Percentiles rank a stretch among this genome's conserved stretches.
phyloP scores from a whole-genome alignment of 1,140 invertebrate species.

The Tetramorium parvispinum region DNA sequence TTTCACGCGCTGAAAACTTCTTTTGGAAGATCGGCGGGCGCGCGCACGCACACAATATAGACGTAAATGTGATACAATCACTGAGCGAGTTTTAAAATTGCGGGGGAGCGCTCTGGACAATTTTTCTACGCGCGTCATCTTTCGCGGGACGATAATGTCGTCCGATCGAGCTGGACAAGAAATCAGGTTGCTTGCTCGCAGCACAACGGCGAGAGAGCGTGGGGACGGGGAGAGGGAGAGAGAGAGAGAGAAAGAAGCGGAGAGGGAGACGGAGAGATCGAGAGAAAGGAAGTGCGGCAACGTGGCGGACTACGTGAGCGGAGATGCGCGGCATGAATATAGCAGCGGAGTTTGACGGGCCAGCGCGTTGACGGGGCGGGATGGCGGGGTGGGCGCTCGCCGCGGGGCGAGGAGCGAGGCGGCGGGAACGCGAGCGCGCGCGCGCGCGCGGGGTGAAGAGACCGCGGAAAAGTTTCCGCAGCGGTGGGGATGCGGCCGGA shows the following conservation, averaged over 20 bases:
- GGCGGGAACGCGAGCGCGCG: neutral
- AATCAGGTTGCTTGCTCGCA: slow-evolving; percentile 43
- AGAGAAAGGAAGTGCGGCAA: slow-evolving; percentile 68
- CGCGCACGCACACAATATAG: too few relatives aligned
- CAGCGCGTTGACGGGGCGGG: slow-evolving; percentile 43
- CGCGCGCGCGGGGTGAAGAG: neutral
- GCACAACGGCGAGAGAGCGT: slow-evolving; percentile 2
- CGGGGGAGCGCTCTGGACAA: slow-evolving; percentile 36
- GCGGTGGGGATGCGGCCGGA: slow-evolving; percentile 53
- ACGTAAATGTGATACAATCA: too few relatives aligned
- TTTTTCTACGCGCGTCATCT: slow-evolving; percentile 39
- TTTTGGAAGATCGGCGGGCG: neutral
- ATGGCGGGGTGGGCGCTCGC: neutral
- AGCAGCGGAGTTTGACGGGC: slow-evolving; percentile 67
- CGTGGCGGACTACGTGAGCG: slow-evolving; percentile 74
- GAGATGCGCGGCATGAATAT: slow-evolving; percentile 79
- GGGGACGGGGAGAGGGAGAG: neutral
- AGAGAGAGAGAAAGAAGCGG: neutral
- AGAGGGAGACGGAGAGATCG: neutral
- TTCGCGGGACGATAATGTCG: neutral
- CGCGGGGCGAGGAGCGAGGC: neutral
- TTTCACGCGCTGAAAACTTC: neutral
- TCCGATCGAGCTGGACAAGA: slow-evolving; percentile 66
- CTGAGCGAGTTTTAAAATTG: neutral
- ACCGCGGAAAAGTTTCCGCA: slow-evolving; percentile 74